A percentile compares a stretch with the other conserved stretches of the same genome.
These are phyloP conservation scores for Leucophenga maculata DNA, from an alignment of 2,888 invertebrate genomes.

Conservation along the genomic window DNA sequence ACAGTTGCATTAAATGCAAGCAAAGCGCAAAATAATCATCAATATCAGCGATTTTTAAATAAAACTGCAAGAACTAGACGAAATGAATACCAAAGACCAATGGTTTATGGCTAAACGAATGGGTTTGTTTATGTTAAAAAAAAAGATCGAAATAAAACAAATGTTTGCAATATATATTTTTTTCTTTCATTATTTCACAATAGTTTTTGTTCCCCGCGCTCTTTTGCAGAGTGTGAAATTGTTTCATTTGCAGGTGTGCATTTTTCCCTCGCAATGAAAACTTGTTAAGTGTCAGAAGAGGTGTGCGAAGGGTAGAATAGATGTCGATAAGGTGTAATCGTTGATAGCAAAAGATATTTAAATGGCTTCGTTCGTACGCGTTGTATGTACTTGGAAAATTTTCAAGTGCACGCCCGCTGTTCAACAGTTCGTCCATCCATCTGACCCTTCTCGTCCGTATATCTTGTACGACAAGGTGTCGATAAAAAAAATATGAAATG, in stretches of 20 bases:
- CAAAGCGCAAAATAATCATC: conserved; percentile 37
- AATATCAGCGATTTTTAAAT: neutral
- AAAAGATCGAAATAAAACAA: conserved; percentile 29
- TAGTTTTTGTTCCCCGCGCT: conserved; percentile 40
- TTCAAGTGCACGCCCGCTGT: neutral
- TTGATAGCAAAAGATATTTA: conserved; percentile 11
- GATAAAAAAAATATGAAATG: neutral
- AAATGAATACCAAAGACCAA: too few species aligned
- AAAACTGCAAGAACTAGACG: conserved; percentile 7
- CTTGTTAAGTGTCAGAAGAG: neutral
- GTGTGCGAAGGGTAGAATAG: neutral
- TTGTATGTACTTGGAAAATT: conserved; percentile 1
- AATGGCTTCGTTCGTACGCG: neutral
- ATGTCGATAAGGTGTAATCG: conserved; percentile 2
- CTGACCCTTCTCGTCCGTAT: too few species aligned
- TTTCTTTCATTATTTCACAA: neutral
- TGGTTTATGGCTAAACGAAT: too few species aligned
- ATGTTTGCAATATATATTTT: conserved; percentile 2
- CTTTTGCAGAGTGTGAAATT: conserved; percentile 55
- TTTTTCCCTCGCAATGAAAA: conserved; percentile 21
- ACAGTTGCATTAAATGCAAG: neutral
- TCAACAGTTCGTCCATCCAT: too few species aligned
- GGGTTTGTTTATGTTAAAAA: conserved; percentile 8
- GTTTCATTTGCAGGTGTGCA: conserved; percentile 52
- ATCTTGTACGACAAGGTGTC: too few species aligned